A percentile compares a stretch with the other conserved stretches of the same genome.
phyloP scores from a whole-genome alignment of 2,888 invertebrate genomes.

The Zhuqinia jingwanae region DNA sequence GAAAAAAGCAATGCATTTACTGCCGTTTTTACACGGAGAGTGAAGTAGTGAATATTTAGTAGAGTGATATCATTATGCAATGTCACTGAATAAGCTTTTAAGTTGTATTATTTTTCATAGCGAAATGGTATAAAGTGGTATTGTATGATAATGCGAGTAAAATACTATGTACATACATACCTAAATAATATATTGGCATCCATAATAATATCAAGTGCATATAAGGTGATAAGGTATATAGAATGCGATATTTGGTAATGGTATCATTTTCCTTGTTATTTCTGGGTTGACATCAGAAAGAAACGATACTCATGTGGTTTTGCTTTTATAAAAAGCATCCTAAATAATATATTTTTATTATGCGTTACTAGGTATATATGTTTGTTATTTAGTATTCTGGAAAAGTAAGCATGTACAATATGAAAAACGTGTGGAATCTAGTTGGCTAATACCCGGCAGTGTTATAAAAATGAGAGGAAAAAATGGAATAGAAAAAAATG shows the following conservation, averaged over 20 bases:
- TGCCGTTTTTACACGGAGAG: not conserved
- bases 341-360: too few relatives aligned
- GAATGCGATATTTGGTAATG: too few relatives aligned
- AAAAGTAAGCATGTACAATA: too few relatives aligned
- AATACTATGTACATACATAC: not conserved
- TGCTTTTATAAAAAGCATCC: too few relatives aligned
- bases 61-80: conserved; percentile 54
- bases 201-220: not conserved
- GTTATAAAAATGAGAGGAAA: conserved; percentile 19
- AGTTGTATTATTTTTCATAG: not conserved
- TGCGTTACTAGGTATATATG: too few relatives aligned
- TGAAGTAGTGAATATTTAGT: conserved; percentile 11
- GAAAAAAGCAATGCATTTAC: conserved; percentile 13
- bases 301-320: not conserved
- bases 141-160: too few relatives aligned
- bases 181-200: not conserved
- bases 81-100: conserved; percentile 36
- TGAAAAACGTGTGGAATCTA: not conserved
- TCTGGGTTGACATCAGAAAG: too few relatives aligned
- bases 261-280: too few relatives aligned
- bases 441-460: not conserved
- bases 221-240: too few relatives aligned
- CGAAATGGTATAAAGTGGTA: too few relatives aligned
- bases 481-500: not conserved
- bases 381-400: too few relatives aligned